Evolutionary conservation across 1,140 invertebrate genomes (phyloP), one percentile per base, ranked within the genome.

Genomic region (Phthorimaea operculella): DNA sequence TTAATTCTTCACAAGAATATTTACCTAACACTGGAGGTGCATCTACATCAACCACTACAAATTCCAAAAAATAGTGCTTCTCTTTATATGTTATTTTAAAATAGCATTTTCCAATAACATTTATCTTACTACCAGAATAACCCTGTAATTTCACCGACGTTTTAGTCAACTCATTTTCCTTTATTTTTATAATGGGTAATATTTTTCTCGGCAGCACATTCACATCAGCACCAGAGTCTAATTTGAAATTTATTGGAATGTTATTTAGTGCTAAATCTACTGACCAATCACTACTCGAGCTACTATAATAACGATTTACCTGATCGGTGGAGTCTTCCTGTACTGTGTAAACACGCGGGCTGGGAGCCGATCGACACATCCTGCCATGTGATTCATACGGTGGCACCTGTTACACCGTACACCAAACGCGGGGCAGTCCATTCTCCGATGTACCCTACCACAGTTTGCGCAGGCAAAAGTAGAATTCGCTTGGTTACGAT

Each of bases 311-410:
- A 33, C 18, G 10, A n/a, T 7, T 56, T 28, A 56, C 55, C 55
- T 56, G 55, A 51, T 51, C 55, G 36, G 34, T n/a, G n/a, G n/a
- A n/a, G n/a, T n/a, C n/a, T n/a, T n/a, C n/a, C n/a, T n/a, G n/a
- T n/a, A n/a, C n/a, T 44, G 33, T 16, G 36, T 12, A 51, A 33
- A 11, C 18, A 36, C 39, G 4, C 16, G 52, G 9, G 42, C 33
- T 28, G 6, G n/a, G 16, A 6, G 10, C 5, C 28, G 48, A 34
- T 12, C 18, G 11, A 21, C 48, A 56, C 55, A 51, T 56, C 17
- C 55, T 45, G 55, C 49, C n/a, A 33, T 52, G 16, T 57, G 55
- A 36, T 57, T 56, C 47, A 56, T 51, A 16, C 48, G 33, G 42
- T 56, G 21, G 15, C 54, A 56, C 10, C 42, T 51, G n/a, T 28